Evolutionary conservation across 2,888 invertebrate species (phyloP).

Genomic region (Hyppa rectilinea): DNA sequence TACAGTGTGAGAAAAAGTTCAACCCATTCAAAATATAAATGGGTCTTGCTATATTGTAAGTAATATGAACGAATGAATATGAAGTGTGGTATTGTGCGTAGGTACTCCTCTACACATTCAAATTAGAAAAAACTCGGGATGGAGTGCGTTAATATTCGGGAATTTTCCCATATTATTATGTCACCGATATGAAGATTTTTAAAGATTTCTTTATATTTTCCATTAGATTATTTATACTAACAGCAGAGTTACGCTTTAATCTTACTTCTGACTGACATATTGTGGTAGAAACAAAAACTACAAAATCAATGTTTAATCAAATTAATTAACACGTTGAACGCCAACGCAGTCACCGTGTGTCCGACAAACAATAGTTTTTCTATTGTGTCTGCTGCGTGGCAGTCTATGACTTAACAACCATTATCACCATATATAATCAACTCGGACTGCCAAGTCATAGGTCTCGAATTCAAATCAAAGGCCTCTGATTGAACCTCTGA

Average conservation of each 20-base stretch:
- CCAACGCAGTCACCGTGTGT: too few species aligned
- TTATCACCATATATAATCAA: too few species aligned
- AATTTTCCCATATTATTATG: neutral
- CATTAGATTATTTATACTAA: neutral
- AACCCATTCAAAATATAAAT: conserved; percentile 48
- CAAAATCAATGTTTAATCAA: neutral
- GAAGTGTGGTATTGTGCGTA: conserved; percentile 36
- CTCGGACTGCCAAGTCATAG: too few species aligned
- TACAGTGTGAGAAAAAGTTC: conserved; percentile 50
- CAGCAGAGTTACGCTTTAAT: neutral
- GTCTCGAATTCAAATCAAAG: too few species aligned
- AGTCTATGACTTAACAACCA: too few species aligned
- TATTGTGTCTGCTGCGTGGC: too few species aligned
- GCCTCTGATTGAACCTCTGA: too few species aligned
- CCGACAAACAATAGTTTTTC: too few species aligned
- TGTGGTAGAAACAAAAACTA: neutral
- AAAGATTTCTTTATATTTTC: neutral
- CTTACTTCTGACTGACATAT: too few species aligned
- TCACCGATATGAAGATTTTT: neutral
- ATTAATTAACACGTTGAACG: too few species aligned
- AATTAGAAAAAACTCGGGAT: conserved; percentile 21
- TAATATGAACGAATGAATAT: conserved; percentile 58
- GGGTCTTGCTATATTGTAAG: conserved; percentile 50
- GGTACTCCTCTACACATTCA: conserved; percentile 39
- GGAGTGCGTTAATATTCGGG: conserved; percentile 17